Conservation (phyloP, 2,888 invertebrate species). For the Leucophora obtusa region DNA sequence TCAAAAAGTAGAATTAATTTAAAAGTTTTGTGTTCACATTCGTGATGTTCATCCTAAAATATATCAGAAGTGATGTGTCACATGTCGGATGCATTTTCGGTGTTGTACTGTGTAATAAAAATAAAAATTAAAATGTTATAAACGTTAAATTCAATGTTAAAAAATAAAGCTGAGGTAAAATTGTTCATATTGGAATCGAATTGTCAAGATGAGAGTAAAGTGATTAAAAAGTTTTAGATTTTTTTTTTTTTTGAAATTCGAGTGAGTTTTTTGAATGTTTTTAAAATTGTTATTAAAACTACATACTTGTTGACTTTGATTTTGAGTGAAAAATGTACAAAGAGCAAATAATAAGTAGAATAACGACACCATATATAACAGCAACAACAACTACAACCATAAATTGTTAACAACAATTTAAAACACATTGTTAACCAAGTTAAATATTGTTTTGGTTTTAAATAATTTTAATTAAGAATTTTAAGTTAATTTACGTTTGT, state of each 20-base stretch:
- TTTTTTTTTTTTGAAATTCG: background rate
- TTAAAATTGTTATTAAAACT: background rate
- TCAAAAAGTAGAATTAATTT: no score
- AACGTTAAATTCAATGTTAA: constrained; percentile 38
- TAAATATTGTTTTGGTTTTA: constrained; percentile 43
- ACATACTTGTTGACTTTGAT: constrained; percentile 5
- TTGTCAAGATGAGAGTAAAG: background rate
- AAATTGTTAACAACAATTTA: background rate
- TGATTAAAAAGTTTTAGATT: background rate
- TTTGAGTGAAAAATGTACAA: background rate
- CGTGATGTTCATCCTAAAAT: no score
- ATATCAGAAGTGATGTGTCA: no score
- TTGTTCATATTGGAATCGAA: background rate
- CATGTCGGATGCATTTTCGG: no score
- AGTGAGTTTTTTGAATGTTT: background rate
- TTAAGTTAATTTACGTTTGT: constrained; percentile 48
- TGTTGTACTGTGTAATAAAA: no score
- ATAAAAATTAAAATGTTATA: constrained; percentile 17
- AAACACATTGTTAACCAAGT: background rate
- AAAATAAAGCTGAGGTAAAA: background rate
- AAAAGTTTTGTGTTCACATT: no score
- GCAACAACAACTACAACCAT: background rate
- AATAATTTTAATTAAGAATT: constrained; percentile 48
- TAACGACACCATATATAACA: background rate
- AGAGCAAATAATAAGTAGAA: background rate